Percentiles rank a stretch among this genome's conserved stretches.
phyloP scores from a whole-genome alignment of 2,797 vertebrate genomes.

The Rhodeus uyekii region DNA sequence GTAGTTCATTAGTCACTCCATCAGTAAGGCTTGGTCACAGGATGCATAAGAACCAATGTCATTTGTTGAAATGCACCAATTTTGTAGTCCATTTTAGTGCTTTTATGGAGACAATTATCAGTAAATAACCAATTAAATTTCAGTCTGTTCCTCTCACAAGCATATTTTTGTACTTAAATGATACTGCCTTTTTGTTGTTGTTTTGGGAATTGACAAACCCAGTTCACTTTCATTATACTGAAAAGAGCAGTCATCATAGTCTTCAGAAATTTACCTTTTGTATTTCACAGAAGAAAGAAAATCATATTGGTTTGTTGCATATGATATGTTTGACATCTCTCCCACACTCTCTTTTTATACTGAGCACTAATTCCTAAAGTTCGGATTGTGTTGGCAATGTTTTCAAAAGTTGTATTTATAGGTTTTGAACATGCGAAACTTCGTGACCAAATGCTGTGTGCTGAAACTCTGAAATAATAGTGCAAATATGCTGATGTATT shows the following conservation, averaged over 20 bases:
- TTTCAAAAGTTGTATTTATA: background rate
- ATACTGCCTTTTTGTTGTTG: background rate
- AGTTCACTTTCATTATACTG: background rate
- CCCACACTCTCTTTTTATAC: background rate
- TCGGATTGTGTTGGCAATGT: background rate
- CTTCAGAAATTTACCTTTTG: background rate
- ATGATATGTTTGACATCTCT: background rate
- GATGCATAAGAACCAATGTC: background rate
- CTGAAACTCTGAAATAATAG: conserved; percentile 19
- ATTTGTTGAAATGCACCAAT: background rate
- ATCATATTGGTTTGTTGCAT: background rate
- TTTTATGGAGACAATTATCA: background rate
- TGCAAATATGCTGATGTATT: conserved; percentile 30
- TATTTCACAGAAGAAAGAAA: background rate
- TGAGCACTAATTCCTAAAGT: background rate
- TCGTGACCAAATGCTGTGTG: background rate
- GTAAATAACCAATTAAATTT: background rate
- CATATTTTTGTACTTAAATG: background rate
- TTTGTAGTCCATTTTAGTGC: background rate
- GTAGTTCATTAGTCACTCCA: background rate
- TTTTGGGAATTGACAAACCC: background rate
- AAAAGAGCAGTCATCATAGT: background rate
- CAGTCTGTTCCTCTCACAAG: background rate
- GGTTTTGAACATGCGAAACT: background rate
- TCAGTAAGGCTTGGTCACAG: background rate